Evolutionary conservation across 2,888 invertebrate genomes (phyloP), one percentile per base, ranked within the genome.

Genomic region (Drosophila mimica): DNA sequence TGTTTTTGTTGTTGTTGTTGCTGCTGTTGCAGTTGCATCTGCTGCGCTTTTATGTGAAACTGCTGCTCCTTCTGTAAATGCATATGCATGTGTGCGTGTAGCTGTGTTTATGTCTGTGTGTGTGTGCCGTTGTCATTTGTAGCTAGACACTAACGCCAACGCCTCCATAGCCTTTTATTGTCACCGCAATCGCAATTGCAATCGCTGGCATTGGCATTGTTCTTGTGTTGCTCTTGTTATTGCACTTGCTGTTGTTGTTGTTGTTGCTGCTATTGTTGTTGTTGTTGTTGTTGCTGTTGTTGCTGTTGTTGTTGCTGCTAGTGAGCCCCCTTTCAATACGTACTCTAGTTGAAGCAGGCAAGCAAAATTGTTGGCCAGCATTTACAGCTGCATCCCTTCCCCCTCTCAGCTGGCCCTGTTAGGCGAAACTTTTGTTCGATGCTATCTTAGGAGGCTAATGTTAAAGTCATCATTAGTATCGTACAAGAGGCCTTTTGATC

Each of bases 31-130:
- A 63, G 58, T 63, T 79, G 84, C 79, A 87, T 70, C 77, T 82
- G 83, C 83, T 86, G 81, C 81, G 86, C 83, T 83, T 88, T 86
- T 81, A 83, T 80, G 63, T 66, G 69, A 53, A 61, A 48, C 53
- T 78, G 54, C 40, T 61, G 51, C 28, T 40, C 3, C 48, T 52
- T 51, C 17, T 34, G 46, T 3, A 20, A 9, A 4, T 76, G 60
- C 15, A 49, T 62, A 53, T 49, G 38, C n/a, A 46, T 46, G 25
- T 49, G 25, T 74, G 54, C 9, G 43, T 64, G 57, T 48, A 30
- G 36, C 48, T 43, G n/a, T 38, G 15, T 64, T 28, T 70, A 66
- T 57, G 13, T 61, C 28, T 46, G 40, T 64, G 34, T 53, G 30
- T 72, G 61, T 66, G 68, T 38, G 57, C 33, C 64, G 58, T 73